These are phyloP conservation scores for Caenorhabditis macrosperma DNA, from an alignment of 2,888 invertebrate genomes.

Conservation along the genomic window DNA sequence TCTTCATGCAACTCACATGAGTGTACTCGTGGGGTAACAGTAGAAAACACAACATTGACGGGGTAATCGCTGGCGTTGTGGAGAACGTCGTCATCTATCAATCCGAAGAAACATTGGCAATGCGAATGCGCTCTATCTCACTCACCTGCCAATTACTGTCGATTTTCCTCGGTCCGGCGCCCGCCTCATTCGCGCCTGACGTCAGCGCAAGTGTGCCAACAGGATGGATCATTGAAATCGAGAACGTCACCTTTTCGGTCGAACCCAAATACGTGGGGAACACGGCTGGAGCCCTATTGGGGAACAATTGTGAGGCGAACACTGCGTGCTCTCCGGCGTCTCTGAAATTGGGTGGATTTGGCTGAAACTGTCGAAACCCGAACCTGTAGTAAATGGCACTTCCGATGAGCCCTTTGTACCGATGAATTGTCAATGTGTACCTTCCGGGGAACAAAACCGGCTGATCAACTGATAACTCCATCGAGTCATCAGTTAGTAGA, in stretches of 20 bases:
- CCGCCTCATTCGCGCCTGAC: conserved; percentile 48
- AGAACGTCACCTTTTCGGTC: conserved; percentile 59
- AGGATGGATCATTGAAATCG: conserved; percentile 64
- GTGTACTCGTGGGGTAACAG: conserved; percentile 62
- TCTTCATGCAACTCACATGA: conserved; percentile 21
- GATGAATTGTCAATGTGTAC: conserved; percentile 64
- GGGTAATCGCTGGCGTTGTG: conserved; percentile 56
- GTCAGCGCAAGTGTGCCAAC: conserved; percentile 60
- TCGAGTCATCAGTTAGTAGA: conserved; percentile 60
- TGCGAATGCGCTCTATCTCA: too few relatives aligned
- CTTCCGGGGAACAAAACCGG: conserved; percentile 65
- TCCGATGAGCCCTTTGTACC: conserved; percentile 68
- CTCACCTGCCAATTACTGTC: conserved; percentile 67
- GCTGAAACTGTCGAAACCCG: background rate
- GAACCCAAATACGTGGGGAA: conserved; percentile 56
- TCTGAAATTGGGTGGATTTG: conserved; percentile 24
- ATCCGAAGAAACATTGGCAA: background rate
- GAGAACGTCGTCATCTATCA: conserved; percentile 61
- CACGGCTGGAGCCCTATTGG: conserved; percentile 58
- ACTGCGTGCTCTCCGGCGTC: conserved; percentile 70
- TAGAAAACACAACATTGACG: conserved; percentile 59
- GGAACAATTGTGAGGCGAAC: conserved; percentile 63
- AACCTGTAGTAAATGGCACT: conserved; percentile 66
- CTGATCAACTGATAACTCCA: conserved; percentile 65
- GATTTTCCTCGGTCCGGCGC: conserved; percentile 24